Conservation (phyloP, 2,888 invertebrate species). For the Dicyrtoma fusca region DNA sequence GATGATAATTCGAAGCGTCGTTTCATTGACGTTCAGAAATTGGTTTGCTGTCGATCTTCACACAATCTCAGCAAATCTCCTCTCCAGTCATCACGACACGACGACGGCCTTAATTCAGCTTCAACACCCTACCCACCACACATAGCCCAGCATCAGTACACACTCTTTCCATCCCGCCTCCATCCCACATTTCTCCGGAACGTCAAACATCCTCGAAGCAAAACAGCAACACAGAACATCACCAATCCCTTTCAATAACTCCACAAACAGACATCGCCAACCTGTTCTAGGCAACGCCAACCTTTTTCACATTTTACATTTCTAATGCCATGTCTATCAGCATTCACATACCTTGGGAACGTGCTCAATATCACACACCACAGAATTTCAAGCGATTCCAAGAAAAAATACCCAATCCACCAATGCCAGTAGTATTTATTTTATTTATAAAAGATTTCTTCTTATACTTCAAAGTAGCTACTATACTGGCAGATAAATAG, state of each 20-base stretch:
- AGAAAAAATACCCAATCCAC: too few species aligned
- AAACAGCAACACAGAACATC: constrained; percentile 28
- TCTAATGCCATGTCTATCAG: too few species aligned
- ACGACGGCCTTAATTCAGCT: constrained; percentile 26
- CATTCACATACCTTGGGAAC: too few species aligned
- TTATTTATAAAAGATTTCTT: too few species aligned
- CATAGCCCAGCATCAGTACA: not conserved
- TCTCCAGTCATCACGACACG: constrained; percentile 12
- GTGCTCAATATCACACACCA: too few species aligned
- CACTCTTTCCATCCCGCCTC: constrained; percentile 6
- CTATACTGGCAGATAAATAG: too few species aligned
- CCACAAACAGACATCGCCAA: too few species aligned
- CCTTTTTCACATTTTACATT: too few species aligned
- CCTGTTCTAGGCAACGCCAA: too few species aligned
- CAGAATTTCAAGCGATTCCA: too few species aligned
- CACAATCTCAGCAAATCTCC: constrained; percentile 28
- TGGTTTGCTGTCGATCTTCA: constrained; percentile 50
- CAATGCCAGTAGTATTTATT: too few species aligned
- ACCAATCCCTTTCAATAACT: not conserved
- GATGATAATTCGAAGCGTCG: constrained; percentile 48
- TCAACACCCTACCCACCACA: constrained; percentile 10
- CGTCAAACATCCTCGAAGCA: constrained; percentile 38
- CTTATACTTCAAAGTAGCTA: too few species aligned
- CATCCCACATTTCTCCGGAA: constrained; percentile 2
- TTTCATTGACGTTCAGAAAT: constrained; percentile 50